Evolutionary conservation across 1,140 invertebrate species (phyloP).

Genomic region (Pseudomyrmex concolor): DNA sequence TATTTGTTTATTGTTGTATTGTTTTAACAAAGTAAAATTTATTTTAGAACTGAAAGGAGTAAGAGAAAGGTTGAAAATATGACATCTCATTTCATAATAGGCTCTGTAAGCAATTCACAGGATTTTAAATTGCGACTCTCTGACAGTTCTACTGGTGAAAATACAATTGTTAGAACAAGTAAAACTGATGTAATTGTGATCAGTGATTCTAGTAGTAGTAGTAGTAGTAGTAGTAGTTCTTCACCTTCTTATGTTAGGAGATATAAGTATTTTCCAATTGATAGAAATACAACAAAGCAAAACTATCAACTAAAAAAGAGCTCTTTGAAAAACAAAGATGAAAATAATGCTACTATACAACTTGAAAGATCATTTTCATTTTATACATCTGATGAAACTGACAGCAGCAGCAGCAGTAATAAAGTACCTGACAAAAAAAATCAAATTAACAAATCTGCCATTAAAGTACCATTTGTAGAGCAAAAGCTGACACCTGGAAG

Average conservation of each 20-base stretch:
- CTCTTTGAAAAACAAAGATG: no score
- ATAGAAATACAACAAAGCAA: neutral
- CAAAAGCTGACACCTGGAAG: neutral
- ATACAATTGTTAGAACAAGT: conserved; percentile 44
- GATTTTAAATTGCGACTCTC: conserved; percentile 65
- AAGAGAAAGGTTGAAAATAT: neutral
- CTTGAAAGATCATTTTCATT: neutral
- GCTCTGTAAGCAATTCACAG: conserved; percentile 45
- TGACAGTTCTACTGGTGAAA: conserved; percentile 48
- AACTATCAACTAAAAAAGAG: neutral
- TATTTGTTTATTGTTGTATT: no score
- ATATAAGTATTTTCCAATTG: no score
- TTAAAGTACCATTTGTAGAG: neutral
- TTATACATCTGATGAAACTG: conserved; percentile 45
- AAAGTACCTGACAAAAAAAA: no score
- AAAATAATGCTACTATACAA: neutral
- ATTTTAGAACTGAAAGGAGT: neutral
- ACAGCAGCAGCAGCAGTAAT: neutral
- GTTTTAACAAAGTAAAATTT: neutral
- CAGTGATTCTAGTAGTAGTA: conserved; percentile 69
- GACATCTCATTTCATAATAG: neutral
- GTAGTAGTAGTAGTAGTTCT: conserved; percentile 49
- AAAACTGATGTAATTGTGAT: conserved; percentile 64
- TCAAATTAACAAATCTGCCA: neutral
- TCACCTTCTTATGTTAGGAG: neutral